Percentiles rank a stretch among this genome's conserved stretches.
phyloP scores from a whole-genome alignment of 2,113 vertebrate genomes.

The Zapus hudsonius region DNA sequence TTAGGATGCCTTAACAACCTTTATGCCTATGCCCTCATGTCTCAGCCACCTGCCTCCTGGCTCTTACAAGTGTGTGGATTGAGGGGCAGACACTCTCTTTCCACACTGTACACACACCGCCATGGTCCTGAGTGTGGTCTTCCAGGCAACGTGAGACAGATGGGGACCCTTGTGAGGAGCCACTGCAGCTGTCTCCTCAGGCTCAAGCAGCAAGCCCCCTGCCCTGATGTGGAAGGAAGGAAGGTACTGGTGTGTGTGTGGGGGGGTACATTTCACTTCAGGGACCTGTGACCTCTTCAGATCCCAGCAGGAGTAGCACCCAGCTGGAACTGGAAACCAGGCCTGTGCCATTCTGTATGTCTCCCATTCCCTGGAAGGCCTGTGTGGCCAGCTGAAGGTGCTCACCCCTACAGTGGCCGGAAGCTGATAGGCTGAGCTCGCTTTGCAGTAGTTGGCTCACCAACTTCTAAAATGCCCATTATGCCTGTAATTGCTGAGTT shows the following conservation, averaged over 20 bases:
- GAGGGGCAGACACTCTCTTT: background rate
- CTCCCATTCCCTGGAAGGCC: background rate
- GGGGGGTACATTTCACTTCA: background rate
- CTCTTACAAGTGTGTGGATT: background rate
- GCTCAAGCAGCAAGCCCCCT: background rate
- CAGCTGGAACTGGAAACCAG: no score
- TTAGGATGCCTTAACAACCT: background rate
- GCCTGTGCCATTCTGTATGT: background rate
- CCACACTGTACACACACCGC: background rate
- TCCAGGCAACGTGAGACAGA: background rate
- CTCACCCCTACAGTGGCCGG: background rate
- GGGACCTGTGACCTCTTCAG: background rate
- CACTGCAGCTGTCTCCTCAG: background rate
- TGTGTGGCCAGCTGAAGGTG: background rate
- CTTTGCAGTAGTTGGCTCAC: constrained; percentile 59
- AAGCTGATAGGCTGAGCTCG: background rate
- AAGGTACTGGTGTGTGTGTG: background rate
- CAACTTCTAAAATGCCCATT: constrained; percentile 50
- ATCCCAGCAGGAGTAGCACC: background rate
- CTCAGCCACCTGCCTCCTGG: background rate
- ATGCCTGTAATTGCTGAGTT: constrained; percentile 76
- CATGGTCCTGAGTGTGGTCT: background rate
- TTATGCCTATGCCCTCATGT: background rate
- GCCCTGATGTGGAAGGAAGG: background rate
- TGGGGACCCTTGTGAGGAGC: background rate